Evolutionary conservation across 1,140 invertebrate species (phyloP), one percentile per base, ranked within the genome.

Genomic region (Lasioglossum albipes): DNA sequence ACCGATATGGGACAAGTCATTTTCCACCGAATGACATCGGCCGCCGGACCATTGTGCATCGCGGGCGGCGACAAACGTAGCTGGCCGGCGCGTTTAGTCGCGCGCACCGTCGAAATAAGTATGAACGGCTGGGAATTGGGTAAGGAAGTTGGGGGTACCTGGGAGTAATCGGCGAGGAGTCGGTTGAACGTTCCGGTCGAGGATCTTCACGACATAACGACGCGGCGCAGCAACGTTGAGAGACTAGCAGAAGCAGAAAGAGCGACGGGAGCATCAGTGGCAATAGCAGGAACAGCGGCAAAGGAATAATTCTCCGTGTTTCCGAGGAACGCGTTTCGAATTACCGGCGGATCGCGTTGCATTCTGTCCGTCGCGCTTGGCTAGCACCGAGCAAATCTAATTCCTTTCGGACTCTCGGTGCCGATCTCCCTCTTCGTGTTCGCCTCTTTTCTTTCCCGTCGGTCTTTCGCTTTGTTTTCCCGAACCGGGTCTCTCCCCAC

Each of bases 341-440:
- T 91, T 90, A 91, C 89, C 85, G 70, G 84, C 83, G 88, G 86
- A 91, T 91, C 88, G 89, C 90, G 90, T 89, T 91, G 90, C 90
- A 91, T 91, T 91, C 85, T 91, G 89, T 86, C 85, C 89, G 90
- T 91, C 85, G 86, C 90, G 91, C 90, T 91, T 91, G 88, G 90
- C 88, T 91, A 90, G 88, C 89, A 84, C 76, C 87, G 88, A 90
- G 91, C 86, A 91, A 91, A 91, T 91, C 89, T 91, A 91, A 91
- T 91, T 91, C 89, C 84, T 89, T 84, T 82, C 81, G 79, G 86
- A 87, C 83, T 86, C 83, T 75, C 79, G 66, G 65, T 88, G 27
- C 75, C 84, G 72, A 74, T 82, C 75, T 59, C 71, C 49, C 20
- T 49, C 69, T 64, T 70, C 78, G 66, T 81, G 36, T 12, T 68